Conservation (phyloP, 2,113 vertebrate genomes). For the Conger conger region DNA sequence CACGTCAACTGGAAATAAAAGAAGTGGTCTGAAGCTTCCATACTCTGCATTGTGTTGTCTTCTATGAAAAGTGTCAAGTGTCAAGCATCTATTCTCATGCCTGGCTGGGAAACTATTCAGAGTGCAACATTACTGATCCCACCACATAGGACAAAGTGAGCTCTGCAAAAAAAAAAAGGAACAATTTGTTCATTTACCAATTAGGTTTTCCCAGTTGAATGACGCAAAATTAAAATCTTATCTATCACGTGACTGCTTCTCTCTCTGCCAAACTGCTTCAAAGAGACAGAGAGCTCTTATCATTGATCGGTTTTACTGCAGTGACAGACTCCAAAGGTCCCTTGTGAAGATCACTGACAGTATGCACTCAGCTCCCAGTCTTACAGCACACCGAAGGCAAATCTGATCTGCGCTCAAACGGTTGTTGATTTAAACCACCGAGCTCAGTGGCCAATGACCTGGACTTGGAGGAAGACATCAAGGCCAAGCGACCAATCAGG, state of each 20-base stretch:
- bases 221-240: neutral
- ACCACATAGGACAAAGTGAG: neutral
- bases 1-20: too few species aligned
- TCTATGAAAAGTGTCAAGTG: neutral
- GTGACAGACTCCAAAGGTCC: slow-evolving; percentile 38
- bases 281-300: neutral
- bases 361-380: slow-evolving; percentile 45
- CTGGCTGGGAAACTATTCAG: neutral
- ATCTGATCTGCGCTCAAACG: slow-evolving; percentile 68
- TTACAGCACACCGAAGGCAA: slow-evolving; percentile 44
- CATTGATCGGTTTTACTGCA: neutral
- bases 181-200: neutral
- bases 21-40: neutral
- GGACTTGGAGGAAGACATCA: slow-evolving; percentile 83
- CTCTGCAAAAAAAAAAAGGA: neutral
- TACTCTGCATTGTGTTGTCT: neutral
- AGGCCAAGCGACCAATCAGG: slow-evolving; percentile 83
- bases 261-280: neutral
- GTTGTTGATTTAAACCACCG: slow-evolving; percentile 73
- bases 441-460: slow-evolving; percentile 47
- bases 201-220: neutral
- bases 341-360: slow-evolving; percentile 36
- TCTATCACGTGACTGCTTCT: neutral
- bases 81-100: neutral
- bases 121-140: neutral